Conservation (phyloP, 2,797 vertebrate genomes). For the Hemibagrus guttatus region DNA sequence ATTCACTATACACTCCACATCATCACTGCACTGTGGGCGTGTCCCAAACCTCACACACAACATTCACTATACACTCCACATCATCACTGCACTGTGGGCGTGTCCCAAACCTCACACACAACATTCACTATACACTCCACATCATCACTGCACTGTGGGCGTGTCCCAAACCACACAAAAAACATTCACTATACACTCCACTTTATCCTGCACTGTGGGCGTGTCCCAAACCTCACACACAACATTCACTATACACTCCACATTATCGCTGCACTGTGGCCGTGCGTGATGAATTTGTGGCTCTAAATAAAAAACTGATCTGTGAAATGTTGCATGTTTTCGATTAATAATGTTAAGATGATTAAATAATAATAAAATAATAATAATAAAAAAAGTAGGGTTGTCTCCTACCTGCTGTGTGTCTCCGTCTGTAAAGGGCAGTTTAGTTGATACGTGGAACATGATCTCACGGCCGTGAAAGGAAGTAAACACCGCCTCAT, state of each 20-base stretch:
- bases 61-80: no score
- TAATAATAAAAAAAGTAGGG: background rate
- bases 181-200: no score
- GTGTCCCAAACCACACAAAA: background rate
- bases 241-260: background rate
- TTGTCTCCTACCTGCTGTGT: conserved; percentile 81
- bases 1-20: no score
- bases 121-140: background rate
- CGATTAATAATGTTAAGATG: background rate
- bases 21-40: no score
- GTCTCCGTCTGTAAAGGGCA: conserved; percentile 90
- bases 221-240: conserved; percentile 25
- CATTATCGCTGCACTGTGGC: background rate
- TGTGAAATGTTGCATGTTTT: background rate
- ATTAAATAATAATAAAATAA: background rate
- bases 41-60: conserved; percentile 26
- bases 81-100: background rate
- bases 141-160: background rate
- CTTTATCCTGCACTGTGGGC: background rate
- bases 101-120: conserved; percentile 17
- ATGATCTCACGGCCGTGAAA: conserved; percentile 89
- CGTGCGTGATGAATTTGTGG: no score
- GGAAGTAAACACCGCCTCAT: conserved; percentile 84
- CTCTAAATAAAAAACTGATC: background rate
- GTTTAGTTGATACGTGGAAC: conserved; percentile 91